Conservation (phyloP, 1,140 invertebrate genomes). For the Drosophila pallidifrons region DNA sequence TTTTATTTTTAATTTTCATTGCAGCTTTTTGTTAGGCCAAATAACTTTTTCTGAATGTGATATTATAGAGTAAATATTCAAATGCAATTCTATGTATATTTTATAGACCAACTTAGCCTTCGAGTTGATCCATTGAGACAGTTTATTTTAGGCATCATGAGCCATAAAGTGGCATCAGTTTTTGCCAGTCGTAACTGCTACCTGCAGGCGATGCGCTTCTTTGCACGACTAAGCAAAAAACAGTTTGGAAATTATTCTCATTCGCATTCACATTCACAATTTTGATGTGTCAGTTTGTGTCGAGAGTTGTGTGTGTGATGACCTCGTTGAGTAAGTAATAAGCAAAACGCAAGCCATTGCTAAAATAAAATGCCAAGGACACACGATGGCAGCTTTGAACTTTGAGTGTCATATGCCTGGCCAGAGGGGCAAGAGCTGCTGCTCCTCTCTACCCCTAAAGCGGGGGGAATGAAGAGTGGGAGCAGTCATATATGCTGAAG, state of each 20-base stretch:
- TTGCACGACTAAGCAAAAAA: conserved; percentile 50
- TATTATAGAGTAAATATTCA: neutral
- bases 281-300: conserved; percentile 30
- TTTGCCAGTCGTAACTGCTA: conserved; percentile 25
- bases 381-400: conserved; percentile 61
- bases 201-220: conserved; percentile 30
- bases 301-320: conserved; percentile 27
- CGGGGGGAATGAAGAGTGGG: neutral
- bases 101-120: neutral
- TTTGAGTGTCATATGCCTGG: conserved; percentile 57
- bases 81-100: neutral
- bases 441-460: neutral
- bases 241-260: conserved; percentile 57
- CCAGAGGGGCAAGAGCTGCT: conserved; percentile 5
- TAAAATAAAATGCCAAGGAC: conserved; percentile 72
- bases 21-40: too few species aligned
- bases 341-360: conserved; percentile 58
- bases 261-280: conserved; percentile 40
- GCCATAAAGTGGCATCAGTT: conserved; percentile 52
- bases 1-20: too few species aligned
- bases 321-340: conserved; percentile 55
- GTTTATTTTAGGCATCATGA: conserved; percentile 26
- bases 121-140: neutral
- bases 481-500: conserved; percentile 47
- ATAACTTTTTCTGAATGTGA: too few species aligned